phyloP scores from a whole-genome alignment of 2,113 vertebrate genomes.

The Oxyura jamaicensis region DNA sequence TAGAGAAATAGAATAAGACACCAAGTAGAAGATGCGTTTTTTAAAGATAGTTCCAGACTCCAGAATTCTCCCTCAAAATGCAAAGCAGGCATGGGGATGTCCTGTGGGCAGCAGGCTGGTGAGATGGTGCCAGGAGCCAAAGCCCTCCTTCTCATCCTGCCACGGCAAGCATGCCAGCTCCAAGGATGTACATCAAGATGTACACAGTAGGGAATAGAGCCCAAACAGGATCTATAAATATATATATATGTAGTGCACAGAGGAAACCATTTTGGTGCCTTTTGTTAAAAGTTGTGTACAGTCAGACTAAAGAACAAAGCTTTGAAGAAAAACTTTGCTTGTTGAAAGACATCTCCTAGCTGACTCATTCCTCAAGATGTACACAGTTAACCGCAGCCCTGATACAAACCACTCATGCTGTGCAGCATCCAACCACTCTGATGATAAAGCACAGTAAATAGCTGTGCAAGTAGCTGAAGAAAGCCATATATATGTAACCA shows the following conservation, averaged over 20 bases:
- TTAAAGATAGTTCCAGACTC: not conserved
- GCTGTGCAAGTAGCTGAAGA: not conserved
- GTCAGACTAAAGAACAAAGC: not conserved
- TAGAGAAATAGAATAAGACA: not conserved
- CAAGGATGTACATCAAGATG: not conserved
- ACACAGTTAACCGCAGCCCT: not conserved
- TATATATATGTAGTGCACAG: no score
- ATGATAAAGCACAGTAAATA: not conserved
- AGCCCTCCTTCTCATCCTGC: not conserved
- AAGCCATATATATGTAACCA: not conserved
- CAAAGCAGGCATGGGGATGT: not conserved
- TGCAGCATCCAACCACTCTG: not conserved
- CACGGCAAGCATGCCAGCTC: not conserved
- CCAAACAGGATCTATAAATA: not conserved
- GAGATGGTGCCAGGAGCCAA: not conserved
- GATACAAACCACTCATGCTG: not conserved
- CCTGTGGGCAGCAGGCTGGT: not conserved
- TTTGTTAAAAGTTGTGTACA: not conserved
- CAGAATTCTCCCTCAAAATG: not conserved
- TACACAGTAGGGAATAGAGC: not conserved
- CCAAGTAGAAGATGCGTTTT: accelerated
- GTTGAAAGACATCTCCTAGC: not conserved
- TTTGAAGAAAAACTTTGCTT: not conserved
- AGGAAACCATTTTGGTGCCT: not conserved
- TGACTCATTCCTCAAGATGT: not conserved